Conservation (phyloP, 1,140 invertebrate genomes). For the Apis florea region DNA sequence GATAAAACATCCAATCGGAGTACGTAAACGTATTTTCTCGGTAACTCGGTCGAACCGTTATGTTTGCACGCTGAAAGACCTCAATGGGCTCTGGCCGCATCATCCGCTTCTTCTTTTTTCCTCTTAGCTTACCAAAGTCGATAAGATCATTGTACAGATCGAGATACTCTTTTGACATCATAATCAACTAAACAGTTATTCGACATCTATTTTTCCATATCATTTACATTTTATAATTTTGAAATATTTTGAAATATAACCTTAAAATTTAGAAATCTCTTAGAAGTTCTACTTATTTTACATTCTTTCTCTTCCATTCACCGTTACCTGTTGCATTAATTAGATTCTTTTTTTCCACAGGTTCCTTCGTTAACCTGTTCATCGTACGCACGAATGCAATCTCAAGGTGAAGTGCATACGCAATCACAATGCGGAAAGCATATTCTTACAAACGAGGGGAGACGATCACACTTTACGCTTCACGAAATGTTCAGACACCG, state of each 20-base stretch:
- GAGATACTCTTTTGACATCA: too few species aligned
- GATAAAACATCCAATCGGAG: slow-evolving; percentile 1
- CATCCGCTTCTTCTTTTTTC: slow-evolving; percentile 61
- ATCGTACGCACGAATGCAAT: slow-evolving; percentile 13
- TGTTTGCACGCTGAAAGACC: slow-evolving; percentile 68
- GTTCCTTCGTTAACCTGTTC: slow-evolving; percentile 21
- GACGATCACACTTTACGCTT: slow-evolving; percentile 52
- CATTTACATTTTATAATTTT: too few species aligned
- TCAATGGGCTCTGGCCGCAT: slow-evolving; percentile 73
- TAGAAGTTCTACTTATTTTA: neutral
- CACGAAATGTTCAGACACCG: slow-evolving; percentile 47
- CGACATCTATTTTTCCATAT: too few species aligned
- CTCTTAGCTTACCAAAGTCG: slow-evolving; percentile 25
- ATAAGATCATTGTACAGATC: neutral
- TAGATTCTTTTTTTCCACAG: neutral
- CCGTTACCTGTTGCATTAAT: slow-evolving; percentile 15
- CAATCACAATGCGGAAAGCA: slow-evolving; percentile 17
- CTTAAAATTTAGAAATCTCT: too few species aligned
- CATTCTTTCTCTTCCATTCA: neutral
- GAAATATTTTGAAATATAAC: too few species aligned
- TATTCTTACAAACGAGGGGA: slow-evolving; percentile 48
- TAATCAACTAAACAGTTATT: too few species aligned
- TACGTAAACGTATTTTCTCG: slow-evolving; percentile 53
- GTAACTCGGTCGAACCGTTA: slow-evolving; percentile 78
- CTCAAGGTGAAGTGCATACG: slow-evolving; percentile 58